Evolutionary conservation across 2,888 invertebrate genomes (phyloP), one percentile per base, ranked within the genome.

Genomic region (Odontothrips loti): DNA sequence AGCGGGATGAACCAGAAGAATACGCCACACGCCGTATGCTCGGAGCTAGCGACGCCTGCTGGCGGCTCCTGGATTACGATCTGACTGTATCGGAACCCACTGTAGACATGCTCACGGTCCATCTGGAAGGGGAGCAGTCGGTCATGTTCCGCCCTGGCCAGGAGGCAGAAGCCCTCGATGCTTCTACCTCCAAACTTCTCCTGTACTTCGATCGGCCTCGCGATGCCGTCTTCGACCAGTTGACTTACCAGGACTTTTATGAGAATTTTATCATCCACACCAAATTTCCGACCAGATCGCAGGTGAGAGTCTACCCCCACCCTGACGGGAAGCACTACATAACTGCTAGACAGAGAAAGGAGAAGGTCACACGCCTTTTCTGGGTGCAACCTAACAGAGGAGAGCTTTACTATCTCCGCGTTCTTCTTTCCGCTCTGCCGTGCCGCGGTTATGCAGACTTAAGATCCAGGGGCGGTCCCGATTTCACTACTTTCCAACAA

Each of bases 11-110:
- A 43, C 79, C 82, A 27, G 81, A 83, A 47, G 75, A 83, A 20
- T 83, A 82, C 75, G 82, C 80, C 15, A 82, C 83, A 4, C 80
- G 79, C 17, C 4, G 83, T 1, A 80, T 80, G 80, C 75, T 83
- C 12, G 82, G 82, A 17, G 81, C 83, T 0, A 82, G 82, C 43
- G 82, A 83, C 58, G 82, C 82, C 11, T 75, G 79, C 23, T 83
- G 82, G 82, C 17, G 81, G 10, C 34, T 83, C 1, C 43, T 83
- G 8, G 79, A 43, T 4, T 83, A 63, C 81, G 29, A 78, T 27
- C 48, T 81, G 15, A 80, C 82, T 15, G 78, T 75, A 10, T 79
- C 48, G 4, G 82, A 81, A 23, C 83, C 82, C 12, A 79, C 83
- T 8, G 82, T 83, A 4, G 82, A 81, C 17, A 43, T 63, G 23